Evolutionary conservation across 2,888 invertebrate species (phyloP).

Genomic region (Argynnis bischoffii): DNA sequence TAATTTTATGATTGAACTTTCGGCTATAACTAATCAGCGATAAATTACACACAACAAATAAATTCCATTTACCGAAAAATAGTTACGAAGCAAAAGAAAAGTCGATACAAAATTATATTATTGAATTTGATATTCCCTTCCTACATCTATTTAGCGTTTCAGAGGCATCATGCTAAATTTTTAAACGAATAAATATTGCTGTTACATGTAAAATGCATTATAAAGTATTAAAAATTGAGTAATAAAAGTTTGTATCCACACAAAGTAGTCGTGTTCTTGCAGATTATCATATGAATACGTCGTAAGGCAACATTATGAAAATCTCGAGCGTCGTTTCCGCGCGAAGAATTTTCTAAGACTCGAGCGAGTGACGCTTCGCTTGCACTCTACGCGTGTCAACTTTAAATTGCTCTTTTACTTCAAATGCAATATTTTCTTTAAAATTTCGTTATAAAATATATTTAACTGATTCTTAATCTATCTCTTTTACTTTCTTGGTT

Average conservation of each 20-base stretch:
- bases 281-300: slow-evolving; percentile 78
- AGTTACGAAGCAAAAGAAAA: no score
- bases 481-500: background rate
- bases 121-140: no score
- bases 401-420: slow-evolving; percentile 37
- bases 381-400: slow-evolving; percentile 41
- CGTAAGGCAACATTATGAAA: slow-evolving; percentile 72
- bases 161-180: no score
- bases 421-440: slow-evolving; percentile 10
- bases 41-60: no score
- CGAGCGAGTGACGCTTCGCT: slow-evolving; percentile 48
- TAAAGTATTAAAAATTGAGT: slow-evolving; percentile 26
- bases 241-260: slow-evolving; percentile 43
- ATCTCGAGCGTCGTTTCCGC: slow-evolving; percentile 73
- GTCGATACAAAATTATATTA: no score
- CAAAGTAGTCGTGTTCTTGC: slow-evolving; percentile 48
- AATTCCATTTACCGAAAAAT: no score
- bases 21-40: no score
- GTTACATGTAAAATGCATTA: background rate
- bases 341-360: slow-evolving; percentile 74
- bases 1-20: no score
- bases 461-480: slow-evolving; percentile 8
- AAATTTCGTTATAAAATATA: background rate
- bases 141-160: no score
- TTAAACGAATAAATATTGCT: no score